These are phyloP conservation scores for Thymelicus sylvestris DNA, from an alignment of 2,888 invertebrate species.

Conservation along the genomic window DNA sequence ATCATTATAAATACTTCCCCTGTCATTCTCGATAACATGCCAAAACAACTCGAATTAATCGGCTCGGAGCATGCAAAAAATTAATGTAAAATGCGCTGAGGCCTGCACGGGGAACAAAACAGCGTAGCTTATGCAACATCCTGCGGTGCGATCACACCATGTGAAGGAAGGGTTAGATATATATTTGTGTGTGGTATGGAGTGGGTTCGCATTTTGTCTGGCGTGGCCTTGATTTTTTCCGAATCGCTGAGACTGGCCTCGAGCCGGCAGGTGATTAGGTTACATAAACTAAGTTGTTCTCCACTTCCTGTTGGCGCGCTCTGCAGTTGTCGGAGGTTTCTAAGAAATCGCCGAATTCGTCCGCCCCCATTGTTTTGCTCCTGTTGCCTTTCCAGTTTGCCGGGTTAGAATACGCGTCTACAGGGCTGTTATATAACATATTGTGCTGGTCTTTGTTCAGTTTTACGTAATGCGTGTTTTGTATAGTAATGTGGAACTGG, in stretches of 20 bases:
- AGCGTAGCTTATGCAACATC: conserved; percentile 83
- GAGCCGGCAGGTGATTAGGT: conserved; percentile 82
- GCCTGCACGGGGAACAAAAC: conserved; percentile 74
- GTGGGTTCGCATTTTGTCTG: conserved; percentile 69
- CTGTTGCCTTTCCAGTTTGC: conserved; percentile 67
- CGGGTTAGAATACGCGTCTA: conserved; percentile 57
- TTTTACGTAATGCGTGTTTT: conserved; percentile 33
- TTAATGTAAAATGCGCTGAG: conserved; percentile 78
- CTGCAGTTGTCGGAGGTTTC: conserved; percentile 80
- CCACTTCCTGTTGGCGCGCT: conserved; percentile 82
- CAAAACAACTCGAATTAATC: conserved; percentile 53
- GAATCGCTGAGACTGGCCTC: conserved; percentile 69
- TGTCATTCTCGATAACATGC: conserved; percentile 61
- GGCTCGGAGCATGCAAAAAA: conserved; percentile 66
- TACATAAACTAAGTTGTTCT: conserved; percentile 82
- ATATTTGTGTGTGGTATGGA: conserved; percentile 61
- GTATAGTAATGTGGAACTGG: conserved; percentile 3
- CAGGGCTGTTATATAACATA: conserved; percentile 41
- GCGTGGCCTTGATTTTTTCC: conserved; percentile 80
- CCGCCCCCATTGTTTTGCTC: conserved; percentile 70
- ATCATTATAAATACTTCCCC: conserved; percentile 44
- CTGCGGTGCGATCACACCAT: conserved; percentile 66
- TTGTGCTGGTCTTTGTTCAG: conserved; percentile 23
- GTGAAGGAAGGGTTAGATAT: conserved; percentile 65
- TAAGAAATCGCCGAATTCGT: conserved; percentile 78